phyloP scores from a whole-genome alignment of 2,888 invertebrate genomes.

The Chouioia cunea region DNA sequence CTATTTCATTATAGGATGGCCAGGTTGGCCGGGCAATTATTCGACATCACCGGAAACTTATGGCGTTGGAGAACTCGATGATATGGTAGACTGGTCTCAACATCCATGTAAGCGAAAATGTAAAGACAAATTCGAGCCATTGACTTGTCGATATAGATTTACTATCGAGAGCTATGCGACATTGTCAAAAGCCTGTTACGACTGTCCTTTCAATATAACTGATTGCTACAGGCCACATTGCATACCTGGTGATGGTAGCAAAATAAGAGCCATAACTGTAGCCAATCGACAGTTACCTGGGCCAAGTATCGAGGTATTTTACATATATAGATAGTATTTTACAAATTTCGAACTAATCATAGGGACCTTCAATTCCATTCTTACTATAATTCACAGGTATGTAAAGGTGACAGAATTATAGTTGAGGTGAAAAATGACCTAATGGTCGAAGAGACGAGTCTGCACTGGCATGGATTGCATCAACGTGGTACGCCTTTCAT shows the following conservation, averaged over 20 bases:
- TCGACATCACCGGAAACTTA: no score
- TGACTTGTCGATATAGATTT: neutral
- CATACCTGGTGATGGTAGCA: conserved; percentile 1
- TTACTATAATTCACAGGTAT: no score
- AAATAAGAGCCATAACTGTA: conserved; percentile 74
- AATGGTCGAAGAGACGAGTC: neutral
- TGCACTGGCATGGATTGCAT: conserved; percentile 19
- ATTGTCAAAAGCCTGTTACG: neutral
- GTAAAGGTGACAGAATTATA: conserved; percentile 2
- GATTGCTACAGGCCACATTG: conserved; percentile 12
- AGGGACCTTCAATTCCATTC: neutral
- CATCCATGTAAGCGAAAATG: no score
- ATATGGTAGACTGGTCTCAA: no score
- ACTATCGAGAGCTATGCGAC: neutral
- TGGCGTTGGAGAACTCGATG: no score
- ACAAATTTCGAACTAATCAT: neutral
- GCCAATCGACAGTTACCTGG: conserved; percentile 91
- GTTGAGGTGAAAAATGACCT: neutral
- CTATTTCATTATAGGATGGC: no score
- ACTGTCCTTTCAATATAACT: neutral
- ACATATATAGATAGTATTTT: neutral
- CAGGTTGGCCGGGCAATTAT: no score
- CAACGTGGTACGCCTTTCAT: conserved; percentile 2
- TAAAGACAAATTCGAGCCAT: neutral
- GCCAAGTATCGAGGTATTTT: conserved; percentile 81